phyloP scores from a whole-genome alignment of 1,140 invertebrate species.

The Holcopasites calliopsidis region DNA sequence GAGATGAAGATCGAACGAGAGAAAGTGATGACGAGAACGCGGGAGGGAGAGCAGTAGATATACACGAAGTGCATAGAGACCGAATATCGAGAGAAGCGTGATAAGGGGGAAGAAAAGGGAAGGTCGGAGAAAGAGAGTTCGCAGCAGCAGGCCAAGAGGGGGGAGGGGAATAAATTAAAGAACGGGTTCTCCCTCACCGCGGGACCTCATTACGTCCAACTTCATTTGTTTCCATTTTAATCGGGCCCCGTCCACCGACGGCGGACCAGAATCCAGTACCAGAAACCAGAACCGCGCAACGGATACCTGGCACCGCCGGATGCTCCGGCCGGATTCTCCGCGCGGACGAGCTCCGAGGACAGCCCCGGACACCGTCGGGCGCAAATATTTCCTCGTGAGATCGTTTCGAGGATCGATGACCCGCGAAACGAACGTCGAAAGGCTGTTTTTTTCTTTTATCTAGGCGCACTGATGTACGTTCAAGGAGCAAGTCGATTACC shows the following conservation, averaged over 20 bases:
- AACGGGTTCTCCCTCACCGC: constrained; percentile 72
- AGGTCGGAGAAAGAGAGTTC: constrained; percentile 36
- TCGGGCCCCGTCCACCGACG: constrained; percentile 54
- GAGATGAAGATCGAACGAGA: constrained; percentile 3
- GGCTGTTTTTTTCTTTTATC: neutral
- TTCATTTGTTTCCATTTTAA: constrained; percentile 75
- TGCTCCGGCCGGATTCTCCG: constrained; percentile 40
- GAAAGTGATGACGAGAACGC: neutral
- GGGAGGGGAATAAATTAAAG: constrained; percentile 73
- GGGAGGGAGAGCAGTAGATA: neutral
- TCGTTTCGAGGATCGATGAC: constrained; percentile 3
- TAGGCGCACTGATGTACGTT: too few species aligned
- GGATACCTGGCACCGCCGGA: constrained; percentile 43
- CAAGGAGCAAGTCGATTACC: too few species aligned
- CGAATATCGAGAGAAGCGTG: constrained; percentile 25
- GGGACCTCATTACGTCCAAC: constrained; percentile 72
- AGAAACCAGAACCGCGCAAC: constrained; percentile 62
- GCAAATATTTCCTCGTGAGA: neutral
- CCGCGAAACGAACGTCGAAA: constrained; percentile 4
- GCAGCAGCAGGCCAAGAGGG: constrained; percentile 20
- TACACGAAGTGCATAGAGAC: neutral
- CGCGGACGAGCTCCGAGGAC: neutral
- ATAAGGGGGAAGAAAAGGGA: constrained; percentile 25
- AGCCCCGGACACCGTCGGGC: neutral
- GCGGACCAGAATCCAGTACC: constrained; percentile 62